Percentiles rank a stretch among this genome's conserved stretches.
Conservation (phyloP, 2,888 invertebrate genomes). For the Coenonympha arcania region DNA sequence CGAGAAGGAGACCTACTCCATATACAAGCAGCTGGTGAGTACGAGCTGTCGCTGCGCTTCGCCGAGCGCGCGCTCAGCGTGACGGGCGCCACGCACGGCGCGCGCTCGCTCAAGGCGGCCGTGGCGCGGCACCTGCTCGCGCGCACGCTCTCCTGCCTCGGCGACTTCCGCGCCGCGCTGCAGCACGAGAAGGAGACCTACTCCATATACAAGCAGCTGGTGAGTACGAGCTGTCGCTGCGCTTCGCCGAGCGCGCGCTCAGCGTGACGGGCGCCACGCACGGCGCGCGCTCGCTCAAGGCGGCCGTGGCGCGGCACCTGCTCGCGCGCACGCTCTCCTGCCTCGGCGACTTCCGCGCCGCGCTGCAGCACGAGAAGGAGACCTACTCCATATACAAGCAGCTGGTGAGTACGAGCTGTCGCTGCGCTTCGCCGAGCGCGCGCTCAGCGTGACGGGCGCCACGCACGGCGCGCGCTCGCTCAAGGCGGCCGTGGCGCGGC, state of each 20-base stretch:
- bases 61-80: constrained; percentile 93
- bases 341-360: constrained; percentile 97
- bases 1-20: constrained; percentile 98
- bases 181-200: constrained; percentile 98
- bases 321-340: constrained; percentile 97
- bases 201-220: constrained; percentile 95
- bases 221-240: too few species aligned
- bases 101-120: constrained; percentile 94
- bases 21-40: constrained; percentile 98
- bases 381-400: constrained; percentile 97
- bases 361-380: constrained; percentile 96
- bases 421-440: constrained; percentile 94
- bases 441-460: constrained; percentile 87
- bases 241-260: constrained; percentile 95
- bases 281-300: constrained; percentile 93
- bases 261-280: constrained; percentile 89
- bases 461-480: constrained; percentile 93
- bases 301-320: constrained; percentile 95
- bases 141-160: constrained; percentile 96
- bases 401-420: constrained; percentile 98
- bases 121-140: constrained; percentile 97
- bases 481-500: constrained; percentile 96
- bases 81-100: constrained; percentile 90
- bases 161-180: constrained; percentile 96
- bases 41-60: constrained; percentile 94